Base-by-base conservation (phyloP, 2,797 vertebrate species). In the Limnodromus scolopaceus region DNA sequence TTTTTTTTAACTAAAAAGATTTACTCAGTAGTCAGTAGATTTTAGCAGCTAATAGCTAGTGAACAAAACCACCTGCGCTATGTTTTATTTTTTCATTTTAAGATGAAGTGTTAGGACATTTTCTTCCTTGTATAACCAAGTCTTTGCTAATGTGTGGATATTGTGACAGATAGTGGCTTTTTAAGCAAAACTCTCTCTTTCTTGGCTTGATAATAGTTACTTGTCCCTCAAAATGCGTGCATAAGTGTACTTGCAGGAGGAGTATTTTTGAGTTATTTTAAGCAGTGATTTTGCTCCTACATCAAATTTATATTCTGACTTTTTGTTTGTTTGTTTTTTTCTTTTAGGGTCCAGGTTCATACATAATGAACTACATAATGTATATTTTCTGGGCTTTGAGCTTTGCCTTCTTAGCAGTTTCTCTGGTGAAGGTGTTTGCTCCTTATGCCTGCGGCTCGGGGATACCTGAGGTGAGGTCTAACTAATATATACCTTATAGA, bases 341-440 rank as follows among this genome's bases (percentile, higher is more conserved):
- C 43, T 97, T 97, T 87, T 97, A 99, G 99, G 99, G 99, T n/a
- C 99, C 99, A 4, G 99, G 99, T 82, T 99, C 99, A 10, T 99
- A 99, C 95, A 99, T 99, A 97, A 99, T 99, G 99, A 99, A 99
- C 98, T 99, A 99, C 95, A 99, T 99, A 97, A 99, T 99, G 99
- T 99, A 99, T 91, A 99, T 99, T 88, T 99, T 99, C 97, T 99
- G 99, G 99, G 99, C 99, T 51, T 97, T 99, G 98, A 98, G 98
- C 92, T 99, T 99, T 93, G 99, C 99, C 96, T 99, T 99, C 98
- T 97, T 99, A 97, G 99, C 99, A 1, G 99, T 99, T 92, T 99
- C 98, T 70, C 98, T 99, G 84, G 99, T 99, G 92, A 99, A 99
- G 93, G 98, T 99, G 80, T 99, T 99, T 75, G 99, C 99, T 51